phyloP scores from a whole-genome alignment of 2,797 vertebrate species.

The Sebastes itinus region DNA sequence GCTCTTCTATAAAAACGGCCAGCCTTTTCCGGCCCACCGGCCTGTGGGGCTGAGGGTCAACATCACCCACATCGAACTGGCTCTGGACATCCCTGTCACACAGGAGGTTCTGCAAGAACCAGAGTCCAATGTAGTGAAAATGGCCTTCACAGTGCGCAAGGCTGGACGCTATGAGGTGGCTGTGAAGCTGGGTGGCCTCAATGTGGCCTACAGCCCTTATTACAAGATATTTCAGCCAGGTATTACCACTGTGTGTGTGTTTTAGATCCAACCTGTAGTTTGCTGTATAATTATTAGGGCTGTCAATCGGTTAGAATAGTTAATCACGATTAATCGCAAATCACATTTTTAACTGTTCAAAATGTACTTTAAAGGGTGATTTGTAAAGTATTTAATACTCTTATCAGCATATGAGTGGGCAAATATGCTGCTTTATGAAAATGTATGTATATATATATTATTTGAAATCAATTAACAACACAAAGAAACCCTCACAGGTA shows the following conservation, averaged over 20 bases:
- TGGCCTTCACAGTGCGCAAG: slow-evolving; percentile 96
- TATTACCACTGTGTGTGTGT: slow-evolving; percentile 47
- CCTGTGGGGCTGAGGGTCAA: slow-evolving; percentile 93
- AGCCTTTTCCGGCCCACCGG: slow-evolving; percentile 93
- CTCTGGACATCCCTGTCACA: slow-evolving; percentile 95
- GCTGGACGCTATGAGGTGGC: slow-evolving; percentile 96
- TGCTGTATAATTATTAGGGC: neutral
- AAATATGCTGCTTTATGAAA: too few relatives aligned
- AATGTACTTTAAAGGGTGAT: too few relatives aligned
- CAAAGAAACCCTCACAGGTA: too few relatives aligned
- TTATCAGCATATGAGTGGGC: rapidly evolving
- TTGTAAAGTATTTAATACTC: too few relatives aligned
- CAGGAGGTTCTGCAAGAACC: slow-evolving; percentile 96
- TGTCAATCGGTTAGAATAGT: too few relatives aligned
- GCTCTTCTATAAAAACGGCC: slow-evolving; percentile 98
- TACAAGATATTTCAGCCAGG: slow-evolving; percentile 98
- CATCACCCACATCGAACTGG: slow-evolving; percentile 95
- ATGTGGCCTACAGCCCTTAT: slow-evolving; percentile 97
- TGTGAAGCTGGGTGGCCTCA: slow-evolving; percentile 94
- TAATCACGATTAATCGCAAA: too few relatives aligned
- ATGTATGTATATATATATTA: too few relatives aligned
- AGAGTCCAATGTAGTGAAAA: slow-evolving; percentile 94
- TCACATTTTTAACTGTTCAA: rapidly evolving
- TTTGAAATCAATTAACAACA: too few relatives aligned
- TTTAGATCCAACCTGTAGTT: neutral